Percentiles rank a stretch among this genome's conserved stretches.
These are phyloP conservation scores for Leptinotarsa lineolata DNA, from an alignment of 1,140 invertebrate species.

Conservation along the genomic window DNA sequence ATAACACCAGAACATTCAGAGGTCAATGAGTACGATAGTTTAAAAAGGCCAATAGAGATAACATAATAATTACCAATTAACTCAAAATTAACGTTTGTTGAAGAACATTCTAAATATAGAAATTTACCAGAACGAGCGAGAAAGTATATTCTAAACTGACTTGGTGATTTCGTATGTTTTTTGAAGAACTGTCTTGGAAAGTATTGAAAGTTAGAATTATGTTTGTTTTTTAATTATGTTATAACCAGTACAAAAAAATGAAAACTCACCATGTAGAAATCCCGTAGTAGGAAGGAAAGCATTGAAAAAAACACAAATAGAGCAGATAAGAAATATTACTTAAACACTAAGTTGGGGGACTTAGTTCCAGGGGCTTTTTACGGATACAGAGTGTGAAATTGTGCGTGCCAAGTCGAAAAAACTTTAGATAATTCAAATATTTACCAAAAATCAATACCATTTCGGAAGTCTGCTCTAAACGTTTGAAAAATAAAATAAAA, in stretches of 20 bases:
- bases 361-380: no score
- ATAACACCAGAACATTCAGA: neutral
- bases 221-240: no score
- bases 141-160: no score
- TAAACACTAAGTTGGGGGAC: neutral
- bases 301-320: conserved; percentile 61
- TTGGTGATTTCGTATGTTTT: no score
- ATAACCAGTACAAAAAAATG: neutral
- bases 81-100: neutral
- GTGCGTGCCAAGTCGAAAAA: no score
- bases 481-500: no score
- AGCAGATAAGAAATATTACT: conserved; percentile 60
- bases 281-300: conserved; percentile 63
- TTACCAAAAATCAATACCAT: no score
- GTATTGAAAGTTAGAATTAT: no score
- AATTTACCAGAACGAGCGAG: neutral
- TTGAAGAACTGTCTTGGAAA: no score
- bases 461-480: no score
- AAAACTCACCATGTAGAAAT: conserved; percentile 64
- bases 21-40: neutral
- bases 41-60: neutral
- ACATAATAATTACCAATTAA: neutral
- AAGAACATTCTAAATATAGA: neutral
- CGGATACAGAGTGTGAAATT: no score
- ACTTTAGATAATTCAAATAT: no score